Evolutionary conservation across 2,113 vertebrate species (phyloP).

Genomic region (Dipodomys ordii): DNA sequence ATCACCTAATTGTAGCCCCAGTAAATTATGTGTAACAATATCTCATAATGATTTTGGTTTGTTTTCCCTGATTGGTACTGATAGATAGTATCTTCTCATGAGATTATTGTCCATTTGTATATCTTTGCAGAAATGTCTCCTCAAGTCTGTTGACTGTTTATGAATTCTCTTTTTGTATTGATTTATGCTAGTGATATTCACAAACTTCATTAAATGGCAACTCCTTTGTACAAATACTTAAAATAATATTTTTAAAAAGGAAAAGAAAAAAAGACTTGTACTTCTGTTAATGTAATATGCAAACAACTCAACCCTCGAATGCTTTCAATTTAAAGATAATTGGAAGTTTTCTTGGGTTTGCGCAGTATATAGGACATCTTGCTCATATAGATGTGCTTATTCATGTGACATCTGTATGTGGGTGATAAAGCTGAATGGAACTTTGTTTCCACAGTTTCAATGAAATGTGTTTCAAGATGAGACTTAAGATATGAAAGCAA

Average conservation of each 20-base stretch:
- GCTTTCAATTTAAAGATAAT: background rate
- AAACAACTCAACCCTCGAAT: background rate
- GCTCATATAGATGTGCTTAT: background rate
- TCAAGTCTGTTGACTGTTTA: background rate
- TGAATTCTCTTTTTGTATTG: constrained; percentile 23
- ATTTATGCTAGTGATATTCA: background rate
- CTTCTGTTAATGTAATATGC: background rate
- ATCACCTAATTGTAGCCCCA: background rate
- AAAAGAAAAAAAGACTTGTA: background rate
- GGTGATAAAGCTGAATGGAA: background rate
- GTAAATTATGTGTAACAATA: background rate
- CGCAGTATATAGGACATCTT: background rate
- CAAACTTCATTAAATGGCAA: no score
- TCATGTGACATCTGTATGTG: background rate
- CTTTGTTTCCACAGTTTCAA: background rate
- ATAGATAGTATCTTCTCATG: constrained; percentile 13
- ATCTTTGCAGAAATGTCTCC: background rate
- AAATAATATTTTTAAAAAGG: no score
- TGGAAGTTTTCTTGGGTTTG: background rate
- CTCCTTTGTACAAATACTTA: no score
- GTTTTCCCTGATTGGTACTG: background rate
- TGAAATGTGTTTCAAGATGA: background rate
- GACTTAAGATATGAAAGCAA: background rate
- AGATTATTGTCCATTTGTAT: background rate
- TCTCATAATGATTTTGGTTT: background rate